Evolutionary conservation across 2,797 vertebrate genomes (phyloP).

Genomic region (Trachops cirrhosus): DNA sequence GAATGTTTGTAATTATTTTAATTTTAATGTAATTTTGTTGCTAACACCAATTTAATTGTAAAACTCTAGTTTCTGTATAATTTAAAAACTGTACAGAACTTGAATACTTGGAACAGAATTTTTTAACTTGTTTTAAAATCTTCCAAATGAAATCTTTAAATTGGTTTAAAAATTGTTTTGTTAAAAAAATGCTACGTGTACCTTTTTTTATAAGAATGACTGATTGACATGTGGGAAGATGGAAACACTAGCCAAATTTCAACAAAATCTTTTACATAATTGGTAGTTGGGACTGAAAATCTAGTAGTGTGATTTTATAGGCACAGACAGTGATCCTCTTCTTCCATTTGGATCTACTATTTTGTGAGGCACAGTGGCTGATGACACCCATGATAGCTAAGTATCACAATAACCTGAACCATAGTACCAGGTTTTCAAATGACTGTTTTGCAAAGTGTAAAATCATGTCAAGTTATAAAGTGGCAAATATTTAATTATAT

Average conservation of each 20-base stretch:
- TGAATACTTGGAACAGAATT: constrained; percentile 12
- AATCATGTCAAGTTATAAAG: not conserved
- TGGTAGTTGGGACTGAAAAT: not conserved
- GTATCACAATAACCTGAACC: not conserved
- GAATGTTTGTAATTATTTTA: constrained; percentile 54
- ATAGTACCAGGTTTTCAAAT: constrained; percentile 5
- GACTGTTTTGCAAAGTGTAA: not conserved
- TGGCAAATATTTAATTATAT: not conserved
- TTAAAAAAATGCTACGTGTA: not conserved
- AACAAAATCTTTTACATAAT: constrained; percentile 20
- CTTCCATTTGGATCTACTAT: not conserved
- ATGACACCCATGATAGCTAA: not conserved
- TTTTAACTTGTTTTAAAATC: constrained; percentile 36
- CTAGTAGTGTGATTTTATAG: constrained; percentile 1
- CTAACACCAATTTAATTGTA: constrained; percentile 22
- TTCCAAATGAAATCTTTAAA: constrained; percentile 35
- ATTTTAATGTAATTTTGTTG: constrained; percentile 50
- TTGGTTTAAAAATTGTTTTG: not conserved
- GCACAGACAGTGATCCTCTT: not conserved
- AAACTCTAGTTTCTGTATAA: constrained; percentile 40
- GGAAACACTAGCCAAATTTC: not conserved
- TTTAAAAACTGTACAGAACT: constrained; percentile 18
- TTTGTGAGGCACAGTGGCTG: not conserved
- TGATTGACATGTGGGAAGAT: not conserved
- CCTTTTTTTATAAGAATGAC: constrained; percentile 16